Conservation (phyloP, 1,140 invertebrate genomes). For the Monochamus saltuarius region DNA sequence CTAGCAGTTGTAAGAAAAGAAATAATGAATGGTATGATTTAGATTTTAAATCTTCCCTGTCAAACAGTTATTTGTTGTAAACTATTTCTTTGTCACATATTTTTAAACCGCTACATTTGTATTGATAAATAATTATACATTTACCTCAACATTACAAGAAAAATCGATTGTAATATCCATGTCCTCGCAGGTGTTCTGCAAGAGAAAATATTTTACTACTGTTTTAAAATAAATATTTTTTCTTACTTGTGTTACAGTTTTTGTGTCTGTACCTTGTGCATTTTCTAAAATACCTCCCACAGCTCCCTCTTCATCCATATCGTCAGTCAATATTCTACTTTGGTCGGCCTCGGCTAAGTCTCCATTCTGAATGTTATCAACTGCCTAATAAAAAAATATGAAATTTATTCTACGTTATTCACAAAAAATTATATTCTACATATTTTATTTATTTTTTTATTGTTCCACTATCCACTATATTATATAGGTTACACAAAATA, state of each 20-base stretch:
- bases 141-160: slow-evolving; percentile 28
- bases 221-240: too few species aligned
- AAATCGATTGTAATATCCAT: slow-evolving; percentile 26
- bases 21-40: too few species aligned
- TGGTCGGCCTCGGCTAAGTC: slow-evolving; percentile 51
- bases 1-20: too few species aligned
- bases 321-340: slow-evolving; percentile 40
- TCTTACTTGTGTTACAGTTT: slow-evolving; percentile 27
- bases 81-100: too few species aligned
- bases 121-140: slow-evolving; percentile 1
- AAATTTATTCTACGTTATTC: background rate
- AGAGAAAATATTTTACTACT: too few species aligned
- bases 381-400: background rate
- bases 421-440: too few species aligned
- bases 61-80: too few species aligned
- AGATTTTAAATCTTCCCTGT: too few species aligned
- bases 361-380: slow-evolving; percentile 43
- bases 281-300: slow-evolving; percentile 43
- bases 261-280: slow-evolving; percentile 15
- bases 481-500: too few species aligned
- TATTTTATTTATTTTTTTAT: too few species aligned
- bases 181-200: too few species aligned
- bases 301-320: slow-evolving; percentile 46
- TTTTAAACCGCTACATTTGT: background rate
- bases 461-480: too few species aligned